A percentile compares a stretch with the other conserved stretches of the same genome.
Evolutionary conservation across 2,888 invertebrate species (phyloP).

Genomic region (Seladonia tumulorum): DNA sequence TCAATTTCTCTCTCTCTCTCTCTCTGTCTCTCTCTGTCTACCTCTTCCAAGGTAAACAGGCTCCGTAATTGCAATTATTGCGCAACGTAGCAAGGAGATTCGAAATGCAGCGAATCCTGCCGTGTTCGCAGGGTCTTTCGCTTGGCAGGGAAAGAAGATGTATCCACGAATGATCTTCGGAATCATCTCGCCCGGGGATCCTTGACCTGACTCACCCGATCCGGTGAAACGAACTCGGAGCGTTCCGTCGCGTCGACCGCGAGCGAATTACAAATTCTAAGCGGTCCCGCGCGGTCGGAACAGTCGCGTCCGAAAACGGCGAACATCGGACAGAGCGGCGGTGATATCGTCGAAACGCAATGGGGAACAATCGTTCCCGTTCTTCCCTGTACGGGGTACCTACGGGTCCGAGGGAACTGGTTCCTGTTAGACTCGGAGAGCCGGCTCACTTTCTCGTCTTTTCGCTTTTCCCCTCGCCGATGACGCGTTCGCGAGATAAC

Average conservation of each 20-base stretch:
- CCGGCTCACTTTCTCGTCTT: constrained; percentile 50
- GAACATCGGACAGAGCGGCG: constrained; percentile 55
- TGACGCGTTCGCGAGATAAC: constrained; percentile 21
- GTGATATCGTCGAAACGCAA: constrained; percentile 64
- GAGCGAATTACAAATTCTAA: neutral
- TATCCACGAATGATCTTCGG: constrained; percentile 6
- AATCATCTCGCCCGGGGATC: constrained; percentile 45
- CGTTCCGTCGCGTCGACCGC: constrained; percentile 14
- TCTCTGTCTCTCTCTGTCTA: too few species aligned
- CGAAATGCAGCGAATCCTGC: neutral
- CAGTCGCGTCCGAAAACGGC: neutral
- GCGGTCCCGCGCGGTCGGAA: neutral
- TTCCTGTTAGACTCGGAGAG: constrained; percentile 69
- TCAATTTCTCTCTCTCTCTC: neutral
- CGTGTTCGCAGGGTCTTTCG: neutral
- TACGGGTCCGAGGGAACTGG: constrained; percentile 74
- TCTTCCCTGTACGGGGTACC: neutral
- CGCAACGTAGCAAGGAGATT: neutral
- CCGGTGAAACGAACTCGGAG: constrained; percentile 40
- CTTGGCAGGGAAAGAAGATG: neutral
- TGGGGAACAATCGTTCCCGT: constrained; percentile 51
- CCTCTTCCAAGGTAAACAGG: neutral
- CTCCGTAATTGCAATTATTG: neutral
- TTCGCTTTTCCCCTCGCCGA: constrained; percentile 46
- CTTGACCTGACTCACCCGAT: constrained; percentile 58